phyloP scores from a whole-genome alignment of 2,797 vertebrate genomes.

The Gambusia yucatana region DNA sequence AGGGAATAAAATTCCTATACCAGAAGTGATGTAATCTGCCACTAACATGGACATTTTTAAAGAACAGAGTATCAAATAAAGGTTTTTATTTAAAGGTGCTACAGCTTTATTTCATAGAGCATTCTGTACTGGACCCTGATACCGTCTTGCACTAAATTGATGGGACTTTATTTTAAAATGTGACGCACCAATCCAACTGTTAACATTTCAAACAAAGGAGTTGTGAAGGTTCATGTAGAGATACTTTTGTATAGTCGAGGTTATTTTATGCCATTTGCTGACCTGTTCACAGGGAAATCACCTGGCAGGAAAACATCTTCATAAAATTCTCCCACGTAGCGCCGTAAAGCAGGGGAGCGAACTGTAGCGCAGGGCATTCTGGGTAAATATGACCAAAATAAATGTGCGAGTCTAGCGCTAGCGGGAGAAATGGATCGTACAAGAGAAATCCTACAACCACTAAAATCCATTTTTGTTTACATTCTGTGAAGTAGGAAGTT shows the following conservation, averaged over 20 bases:
- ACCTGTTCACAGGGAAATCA: neutral
- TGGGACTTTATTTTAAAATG: neutral
- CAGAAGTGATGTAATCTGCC: neutral
- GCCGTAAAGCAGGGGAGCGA: too few species aligned
- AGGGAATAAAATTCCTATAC: neutral
- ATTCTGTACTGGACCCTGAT: neutral
- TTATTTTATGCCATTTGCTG: neutral
- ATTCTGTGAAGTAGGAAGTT: too few species aligned
- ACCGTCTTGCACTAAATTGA: neutral
- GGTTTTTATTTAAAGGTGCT: neutral
- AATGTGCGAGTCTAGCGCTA: too few species aligned
- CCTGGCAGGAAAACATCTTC: neutral
- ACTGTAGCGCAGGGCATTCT: too few species aligned
- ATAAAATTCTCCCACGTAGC: neutral
- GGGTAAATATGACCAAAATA: too few species aligned
- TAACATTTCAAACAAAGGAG: neutral
- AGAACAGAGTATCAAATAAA: neutral
- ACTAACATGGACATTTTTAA: neutral
- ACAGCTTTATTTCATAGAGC: neutral
- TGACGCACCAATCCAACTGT: neutral
- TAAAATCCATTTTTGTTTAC: neutral
- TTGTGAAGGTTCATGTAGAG: neutral
- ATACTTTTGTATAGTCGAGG: neutral
- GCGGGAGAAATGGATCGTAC: too few species aligned
- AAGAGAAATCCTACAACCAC: neutral